A percentile compares a stretch with the other conserved stretches of the same genome.
Conservation (phyloP, 2,888 invertebrate genomes). For the Amphimallon solstitiale region DNA sequence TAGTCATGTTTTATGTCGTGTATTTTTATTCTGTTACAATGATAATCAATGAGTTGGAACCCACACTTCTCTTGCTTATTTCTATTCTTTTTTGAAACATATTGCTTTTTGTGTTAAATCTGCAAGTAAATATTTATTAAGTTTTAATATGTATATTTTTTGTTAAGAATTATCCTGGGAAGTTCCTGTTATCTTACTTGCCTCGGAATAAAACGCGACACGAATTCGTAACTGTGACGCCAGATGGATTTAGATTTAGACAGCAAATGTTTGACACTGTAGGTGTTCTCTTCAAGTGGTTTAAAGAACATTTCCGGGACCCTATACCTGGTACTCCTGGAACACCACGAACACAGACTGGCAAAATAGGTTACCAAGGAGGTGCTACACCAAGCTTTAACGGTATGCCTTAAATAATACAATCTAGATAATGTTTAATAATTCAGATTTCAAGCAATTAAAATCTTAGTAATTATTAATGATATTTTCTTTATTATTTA, state of each 20-base stretch:
- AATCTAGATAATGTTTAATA: no score
- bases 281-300: conserved; percentile 88
- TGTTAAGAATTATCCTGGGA: conserved; percentile 83
- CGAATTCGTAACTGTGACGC: conserved; percentile 91
- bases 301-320: conserved; percentile 97
- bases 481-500: conserved; percentile 47
- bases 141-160: no score
- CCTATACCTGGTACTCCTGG: conserved; percentile 83
- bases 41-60: no score
- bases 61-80: no score
- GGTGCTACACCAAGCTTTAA: conserved; percentile 56
- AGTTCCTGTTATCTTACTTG: conserved; percentile 93
- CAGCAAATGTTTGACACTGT: conserved; percentile 88
- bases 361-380: conserved; percentile 54
- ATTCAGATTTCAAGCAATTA: no score
- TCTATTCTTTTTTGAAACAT: no score
- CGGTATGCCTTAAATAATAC: conserved; percentile 46
- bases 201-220: conserved; percentile 86
- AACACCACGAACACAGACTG: conserved; percentile 72
- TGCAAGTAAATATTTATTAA: no score
- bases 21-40: no score
- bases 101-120: no score
- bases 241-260: conserved; percentile 93
- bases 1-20: no score
- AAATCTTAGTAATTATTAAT: neutral